phyloP scores from a whole-genome alignment of 2,113 vertebrate species.

The Cyprinodon tularosa region DNA sequence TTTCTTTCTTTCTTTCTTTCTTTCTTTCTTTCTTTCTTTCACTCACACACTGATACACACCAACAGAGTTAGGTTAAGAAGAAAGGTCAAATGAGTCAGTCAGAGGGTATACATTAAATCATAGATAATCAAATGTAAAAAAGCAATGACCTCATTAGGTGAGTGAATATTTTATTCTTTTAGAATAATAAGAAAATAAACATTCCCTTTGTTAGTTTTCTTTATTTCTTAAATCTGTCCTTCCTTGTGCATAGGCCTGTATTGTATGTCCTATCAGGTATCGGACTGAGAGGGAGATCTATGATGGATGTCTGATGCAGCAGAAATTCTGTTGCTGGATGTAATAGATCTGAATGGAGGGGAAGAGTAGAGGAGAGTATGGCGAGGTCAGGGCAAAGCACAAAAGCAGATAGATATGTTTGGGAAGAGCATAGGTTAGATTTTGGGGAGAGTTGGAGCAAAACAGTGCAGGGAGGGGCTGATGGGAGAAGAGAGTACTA shows the following conservation, averaged over 20 bases:
- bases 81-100: slow-evolving; percentile 66
- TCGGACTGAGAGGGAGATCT: slow-evolving; percentile 64
- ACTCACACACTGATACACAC: slow-evolving; percentile 14
- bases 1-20: neutral
- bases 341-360: slow-evolving; percentile 66
- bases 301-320: slow-evolving; percentile 74
- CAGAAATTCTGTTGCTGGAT: slow-evolving; percentile 77
- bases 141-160: slow-evolving; percentile 19
- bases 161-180: neutral
- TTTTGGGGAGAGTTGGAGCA: neutral
- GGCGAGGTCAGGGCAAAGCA: slow-evolving; percentile 8
- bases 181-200: slow-evolving; percentile 1
- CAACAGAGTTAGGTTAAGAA: slow-evolving; percentile 33
- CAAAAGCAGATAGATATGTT: slow-evolving; percentile 21
- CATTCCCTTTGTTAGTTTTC: slow-evolving; percentile 2
- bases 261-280: slow-evolving; percentile 70
- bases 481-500: slow-evolving; percentile 55
- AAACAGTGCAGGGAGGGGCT: neutral
- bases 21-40: neutral
- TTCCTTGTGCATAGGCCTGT: slow-evolving; percentile 39
- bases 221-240: slow-evolving; percentile 12
- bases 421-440: slow-evolving; percentile 13
- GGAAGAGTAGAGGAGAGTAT: slow-evolving; percentile 33
- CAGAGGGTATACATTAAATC: slow-evolving; percentile 12
- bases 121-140: slow-evolving; percentile 14